phyloP scores from a whole-genome alignment of 2,888 invertebrate genomes.

The Drymonia ruficornis region DNA sequence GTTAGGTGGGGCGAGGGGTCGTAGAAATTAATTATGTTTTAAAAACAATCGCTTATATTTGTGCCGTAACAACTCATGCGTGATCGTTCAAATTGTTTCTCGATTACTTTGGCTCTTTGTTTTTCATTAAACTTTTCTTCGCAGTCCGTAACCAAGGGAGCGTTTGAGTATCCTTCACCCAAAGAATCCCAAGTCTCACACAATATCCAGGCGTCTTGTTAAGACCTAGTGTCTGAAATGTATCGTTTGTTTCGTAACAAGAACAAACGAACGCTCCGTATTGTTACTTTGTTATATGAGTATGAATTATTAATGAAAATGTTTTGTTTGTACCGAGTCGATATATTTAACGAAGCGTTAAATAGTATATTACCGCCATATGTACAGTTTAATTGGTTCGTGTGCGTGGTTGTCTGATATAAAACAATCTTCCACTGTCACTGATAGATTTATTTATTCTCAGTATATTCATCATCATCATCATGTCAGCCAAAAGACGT shows the following conservation, averaged over 20 bases:
- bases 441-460: not conserved
- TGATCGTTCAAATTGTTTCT: constrained; percentile 81
- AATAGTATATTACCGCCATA: constrained; percentile 33
- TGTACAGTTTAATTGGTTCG: constrained; percentile 25
- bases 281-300: constrained; percentile 14
- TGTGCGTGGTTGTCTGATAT: constrained; percentile 14
- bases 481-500: too few species aligned
- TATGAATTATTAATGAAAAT: constrained; percentile 40
- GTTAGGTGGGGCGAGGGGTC: constrained; percentile 76
- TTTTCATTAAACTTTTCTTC: constrained; percentile 77
- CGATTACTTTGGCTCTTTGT: constrained; percentile 81
- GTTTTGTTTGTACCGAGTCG: constrained; percentile 26
- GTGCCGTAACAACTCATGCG: constrained; percentile 79
- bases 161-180: constrained; percentile 12
- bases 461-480: too few species aligned
- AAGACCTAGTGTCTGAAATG: constrained; percentile 5
- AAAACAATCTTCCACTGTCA: constrained; percentile 12
- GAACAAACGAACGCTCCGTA: constrained; percentile 3
- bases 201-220: constrained; percentile 12
- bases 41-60: constrained; percentile 83
- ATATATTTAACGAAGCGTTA: constrained; percentile 38
- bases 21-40: constrained; percentile 83
- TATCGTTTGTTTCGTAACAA: constrained; percentile 13
- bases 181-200: constrained; percentile 30
- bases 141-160: constrained; percentile 45